Evolutionary conservation across 2,888 invertebrate genomes (phyloP).

Genomic region (Chirona hameri): DNA sequence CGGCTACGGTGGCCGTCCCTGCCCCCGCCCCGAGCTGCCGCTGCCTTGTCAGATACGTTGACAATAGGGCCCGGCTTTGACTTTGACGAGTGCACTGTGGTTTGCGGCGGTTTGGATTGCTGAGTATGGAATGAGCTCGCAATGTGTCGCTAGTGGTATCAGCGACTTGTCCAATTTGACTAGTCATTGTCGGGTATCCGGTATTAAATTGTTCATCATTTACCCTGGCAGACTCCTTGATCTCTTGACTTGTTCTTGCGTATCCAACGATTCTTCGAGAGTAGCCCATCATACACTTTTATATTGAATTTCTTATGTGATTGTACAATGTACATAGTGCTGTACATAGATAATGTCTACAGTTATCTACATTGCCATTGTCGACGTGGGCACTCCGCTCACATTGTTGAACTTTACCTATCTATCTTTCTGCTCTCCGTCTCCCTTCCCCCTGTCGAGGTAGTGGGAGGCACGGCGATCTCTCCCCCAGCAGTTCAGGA

Average conservation of each 20-base stretch:
- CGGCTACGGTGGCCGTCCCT: not conserved
- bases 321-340: not conserved
- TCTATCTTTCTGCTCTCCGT: not conserved
- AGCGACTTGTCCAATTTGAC: not conserved
- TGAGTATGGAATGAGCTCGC: not conserved
- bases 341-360: not conserved
- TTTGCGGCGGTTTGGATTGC: not conserved
- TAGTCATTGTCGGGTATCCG: not conserved
- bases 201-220: not conserved
- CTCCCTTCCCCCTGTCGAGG: not conserved
- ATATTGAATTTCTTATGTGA: slow-evolving; percentile 6
- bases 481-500: not conserved
- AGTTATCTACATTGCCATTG: slow-evolving; percentile 24
- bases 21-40: not conserved
- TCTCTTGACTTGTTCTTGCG: slow-evolving; percentile 6
- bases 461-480: not conserved
- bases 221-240: not conserved
- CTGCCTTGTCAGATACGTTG: not conserved
- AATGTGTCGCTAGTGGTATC: not conserved
- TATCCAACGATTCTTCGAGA: not conserved
- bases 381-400: not conserved
- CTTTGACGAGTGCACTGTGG: not conserved
- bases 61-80: not conserved
- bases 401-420: slow-evolving; percentile 13
- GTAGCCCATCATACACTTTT: not conserved